A percentile compares a stretch with the other conserved stretches of the same genome.
These are phyloP conservation scores for Tetragonula carbonaria DNA, from an alignment of 2,888 invertebrate species.

Conservation along the genomic window DNA sequence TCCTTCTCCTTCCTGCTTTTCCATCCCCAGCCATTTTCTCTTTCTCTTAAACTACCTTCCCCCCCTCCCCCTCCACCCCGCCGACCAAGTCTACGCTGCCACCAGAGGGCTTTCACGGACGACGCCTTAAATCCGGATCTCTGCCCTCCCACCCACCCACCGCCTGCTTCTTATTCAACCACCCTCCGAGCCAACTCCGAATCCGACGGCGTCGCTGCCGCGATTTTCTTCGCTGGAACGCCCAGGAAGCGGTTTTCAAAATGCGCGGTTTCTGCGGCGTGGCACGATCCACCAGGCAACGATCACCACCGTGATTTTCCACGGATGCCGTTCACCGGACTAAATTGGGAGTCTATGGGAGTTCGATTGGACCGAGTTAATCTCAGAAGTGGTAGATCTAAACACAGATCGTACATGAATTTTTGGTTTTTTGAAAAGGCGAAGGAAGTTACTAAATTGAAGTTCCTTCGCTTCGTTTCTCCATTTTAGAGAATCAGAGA, in stretches of 20 bases:
- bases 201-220: slow-evolving; percentile 46
- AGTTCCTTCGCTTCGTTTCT: neutral
- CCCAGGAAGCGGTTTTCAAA: slow-evolving; percentile 50
- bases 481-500: neutral
- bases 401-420: too few species aligned
- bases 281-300: neutral
- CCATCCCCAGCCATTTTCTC: slow-evolving; percentile 81
- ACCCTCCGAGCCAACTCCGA: slow-evolving; percentile 49
- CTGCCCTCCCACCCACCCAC: slow-evolving; percentile 64
- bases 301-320: neutral
- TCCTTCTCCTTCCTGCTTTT: slow-evolving; percentile 67
- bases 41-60: slow-evolving; percentile 81
- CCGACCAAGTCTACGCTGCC: slow-evolving; percentile 74
- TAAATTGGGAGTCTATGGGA: neutral
- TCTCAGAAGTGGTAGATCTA: too few species aligned
- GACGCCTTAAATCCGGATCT: slow-evolving; percentile 83
- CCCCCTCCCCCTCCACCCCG: slow-evolving; percentile 61
- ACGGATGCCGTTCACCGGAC: neutral
- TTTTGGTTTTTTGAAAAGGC: neutral
- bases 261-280: slow-evolving; percentile 25
- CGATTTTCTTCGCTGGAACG: slow-evolving; percentile 57
- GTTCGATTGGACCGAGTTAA: neutral
- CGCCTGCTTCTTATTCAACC: slow-evolving; percentile 58
- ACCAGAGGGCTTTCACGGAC: slow-evolving; percentile 83
- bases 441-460: neutral